Evolutionary conservation across 1,140 invertebrate genomes (phyloP).

Genomic region (Liolophura sinensis): DNA sequence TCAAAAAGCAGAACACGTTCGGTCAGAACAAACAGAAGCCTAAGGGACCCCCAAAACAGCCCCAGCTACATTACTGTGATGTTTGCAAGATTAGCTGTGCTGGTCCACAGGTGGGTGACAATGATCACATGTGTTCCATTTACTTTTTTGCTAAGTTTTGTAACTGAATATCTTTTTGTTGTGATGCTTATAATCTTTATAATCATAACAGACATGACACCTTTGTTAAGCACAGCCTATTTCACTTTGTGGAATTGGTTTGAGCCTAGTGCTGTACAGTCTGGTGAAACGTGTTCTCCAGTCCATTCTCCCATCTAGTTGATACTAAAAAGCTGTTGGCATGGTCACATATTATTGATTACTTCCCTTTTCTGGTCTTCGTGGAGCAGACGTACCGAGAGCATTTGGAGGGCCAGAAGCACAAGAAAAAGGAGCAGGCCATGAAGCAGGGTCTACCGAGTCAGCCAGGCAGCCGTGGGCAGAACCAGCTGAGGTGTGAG

Average conservation of each 20-base stretch:
- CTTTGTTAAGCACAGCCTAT: too few relatives aligned
- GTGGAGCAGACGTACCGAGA: constrained; percentile 84
- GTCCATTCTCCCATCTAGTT: background rate
- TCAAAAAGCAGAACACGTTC: constrained; percentile 67
- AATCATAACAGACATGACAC: too few relatives aligned
- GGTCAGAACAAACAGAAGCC: constrained; percentile 62
- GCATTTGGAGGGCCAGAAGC: constrained; percentile 96
- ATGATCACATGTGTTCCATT: constrained; percentile 1
- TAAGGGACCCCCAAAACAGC: constrained; percentile 50
- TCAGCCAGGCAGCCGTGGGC: constrained; percentile 35
- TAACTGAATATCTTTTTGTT: too few relatives aligned
- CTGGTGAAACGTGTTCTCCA: background rate
- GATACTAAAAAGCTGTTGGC: too few relatives aligned
- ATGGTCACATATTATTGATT: too few relatives aligned
- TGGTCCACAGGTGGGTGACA: constrained; percentile 74
- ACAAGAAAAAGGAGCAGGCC: constrained; percentile 96
- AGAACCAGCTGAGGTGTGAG: constrained; percentile 62
- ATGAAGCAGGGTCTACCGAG: constrained; percentile 71
- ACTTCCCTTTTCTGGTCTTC: constrained; percentile 8
- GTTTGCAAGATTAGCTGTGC: constrained; percentile 97
- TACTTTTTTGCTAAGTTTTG: too few relatives aligned
- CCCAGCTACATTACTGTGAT: constrained; percentile 58
- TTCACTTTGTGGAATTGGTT: too few relatives aligned
- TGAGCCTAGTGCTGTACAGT: too few relatives aligned
- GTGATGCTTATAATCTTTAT: too few relatives aligned